Base-by-base conservation (phyloP, 2,888 invertebrate genomes). In the Caenorhabditis uteleia region DNA sequence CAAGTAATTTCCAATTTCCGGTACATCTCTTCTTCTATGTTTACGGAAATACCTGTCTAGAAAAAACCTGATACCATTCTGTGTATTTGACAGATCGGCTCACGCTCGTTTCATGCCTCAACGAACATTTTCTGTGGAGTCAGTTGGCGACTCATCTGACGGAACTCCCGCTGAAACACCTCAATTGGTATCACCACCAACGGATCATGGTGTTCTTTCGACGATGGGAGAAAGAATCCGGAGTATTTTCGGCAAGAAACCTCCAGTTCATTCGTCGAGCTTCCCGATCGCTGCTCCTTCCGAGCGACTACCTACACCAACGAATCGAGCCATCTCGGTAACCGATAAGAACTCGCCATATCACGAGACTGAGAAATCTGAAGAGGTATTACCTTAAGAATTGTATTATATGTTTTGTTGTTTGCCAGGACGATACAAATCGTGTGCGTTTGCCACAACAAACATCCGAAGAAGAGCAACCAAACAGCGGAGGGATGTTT, bases 141-240 rank as follows among this genome's bases (percentile, higher is more conserved):
- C 58, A 7, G n/a, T n/a, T 14, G 31, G 31, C 31, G 31, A 7
- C 8, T 49, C 58, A 5, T 12, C 38, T 6, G 57, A 57, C 4
- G 38, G 38, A 3, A 51, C 56, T 3, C 48, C 43, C 3, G 45
- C 56, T 3, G 12, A 29, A 10, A 64, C 62, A 26, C 62, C 62
- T 3, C 42, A 45, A 16, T 2, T 64, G 25, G 34, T 53, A 3
- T 4, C 36, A 16, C 58, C 58, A 1, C 65, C 58, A 3, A 46
- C 36, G 3, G 65, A 65, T 36, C 54, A 65, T 29, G 65, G 65
- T 2, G 65, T 65, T 5, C 39, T 65, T 27, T 65, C 65, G 16
- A 46, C 40, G 21, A 54, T 65, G 20, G 65, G 65, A 1, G 65
- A 65, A 27, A 21, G 53, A n/a, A 54, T 65, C 8, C 34, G 65